Base-by-base conservation (phyloP, 2,113 vertebrate species). In the Sturnus vulgaris region DNA sequence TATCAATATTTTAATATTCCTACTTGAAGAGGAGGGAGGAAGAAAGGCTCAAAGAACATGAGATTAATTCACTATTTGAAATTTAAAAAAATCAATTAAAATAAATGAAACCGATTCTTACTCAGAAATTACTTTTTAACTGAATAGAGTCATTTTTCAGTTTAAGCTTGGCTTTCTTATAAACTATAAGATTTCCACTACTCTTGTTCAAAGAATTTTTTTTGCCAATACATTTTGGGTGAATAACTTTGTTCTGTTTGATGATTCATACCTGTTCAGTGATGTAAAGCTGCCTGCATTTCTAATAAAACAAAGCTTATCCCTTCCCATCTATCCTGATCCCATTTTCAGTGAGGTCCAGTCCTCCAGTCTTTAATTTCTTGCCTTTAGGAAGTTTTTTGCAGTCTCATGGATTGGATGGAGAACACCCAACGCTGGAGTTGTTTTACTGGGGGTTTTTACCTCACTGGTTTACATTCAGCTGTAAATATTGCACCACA, bases 1-100 rank as follows among this genome's bases (percentile, higher is more conserved):
- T 88, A 90, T 86, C 79, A 93, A 92, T 90, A 81, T 96, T 93
- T 96, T 81, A 93, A 60, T 28, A 65, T 69, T 42, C 30, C 15
- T 19, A 37, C 33, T 66, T 13, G 35, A 90, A 69, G 75, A 81
- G 50, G 15, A 85, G 6, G 6, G 14, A 72, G 66, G 7, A 86
- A 87, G 46, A 86, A 91, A 77, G 28, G 33, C 39, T 70, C 28
- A 80, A 80, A 88, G 46, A 73, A 77, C 68, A 49, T 30, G 44
- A 86, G 52, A 94, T 92, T 93, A 73, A 93, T 86, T 95, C 86
- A 64, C 7, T 70, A 60, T 40, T 73, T 56, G 44, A 95, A 88
- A 94, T 88, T 9, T 66, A 76, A 76, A 80, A 87, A 76, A 61
- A 70, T 52, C 65, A 28, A 71, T 83, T 92, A 80, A 92, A 96